Base-by-base conservation (phyloP, 2,888 invertebrate species). In the Eupithecia pulchellata region DNA sequence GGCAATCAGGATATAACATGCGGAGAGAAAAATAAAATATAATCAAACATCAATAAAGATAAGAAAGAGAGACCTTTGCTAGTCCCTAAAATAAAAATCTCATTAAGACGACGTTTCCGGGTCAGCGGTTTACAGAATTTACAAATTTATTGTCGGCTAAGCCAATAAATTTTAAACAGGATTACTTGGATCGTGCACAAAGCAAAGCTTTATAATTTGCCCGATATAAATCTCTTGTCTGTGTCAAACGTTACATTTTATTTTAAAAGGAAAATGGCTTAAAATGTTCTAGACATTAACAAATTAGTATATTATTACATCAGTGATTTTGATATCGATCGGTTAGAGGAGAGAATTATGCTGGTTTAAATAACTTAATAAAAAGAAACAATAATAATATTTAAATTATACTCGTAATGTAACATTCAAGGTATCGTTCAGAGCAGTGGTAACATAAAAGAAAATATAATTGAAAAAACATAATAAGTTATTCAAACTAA, bases 141-240 rank as follows among this genome's bases (percentile, higher is more conserved):
- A 91, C 91, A 87, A 91, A 94, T 94, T 93, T 93, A 93, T 91
- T 86, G 91, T 88, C 84, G 87, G 87, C 84, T 88, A 86, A 89
- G 90, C 90, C 91, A 93, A 93, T 94, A 94, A 93, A 94, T 94
- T 93, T 89, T 84, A 89, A 91, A 89, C 89, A 84, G 93, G 93
- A 93, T 94, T 93, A 93, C 89, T 86, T 85, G 87, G 89, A 86
- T 85, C 88, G 86, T 83, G 88, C 88, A 90, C 90, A 89, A 88
- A 90, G 90, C 88, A 88, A 88, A 88, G 90, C 91, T 90, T 91
- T 92, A 91, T 91, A 91, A 93, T 92, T 91, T 91, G 88, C 86
- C 87, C 83, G 85, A 86, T 88, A 91, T 92, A 92, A 92, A 92
- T 91, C 90, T 90, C 83, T 82, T 79, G 85, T 83, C 83, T 83